phyloP scores from a whole-genome alignment of 2,888 invertebrate genomes.

The Stictocephala bisonia region DNA sequence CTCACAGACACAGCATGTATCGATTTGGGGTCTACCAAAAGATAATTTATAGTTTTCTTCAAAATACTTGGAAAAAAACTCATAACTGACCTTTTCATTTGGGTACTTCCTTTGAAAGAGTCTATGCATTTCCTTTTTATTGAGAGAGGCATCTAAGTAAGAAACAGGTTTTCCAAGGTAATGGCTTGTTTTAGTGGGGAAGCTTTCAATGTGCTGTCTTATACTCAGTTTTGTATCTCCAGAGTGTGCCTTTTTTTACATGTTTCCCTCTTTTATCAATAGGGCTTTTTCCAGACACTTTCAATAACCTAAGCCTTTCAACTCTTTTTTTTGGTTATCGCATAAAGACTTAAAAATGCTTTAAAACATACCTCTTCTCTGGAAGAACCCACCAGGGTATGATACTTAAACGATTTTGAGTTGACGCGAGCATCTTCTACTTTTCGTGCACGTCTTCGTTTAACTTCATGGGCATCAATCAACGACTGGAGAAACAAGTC shows the following conservation, averaged over 20 bases:
- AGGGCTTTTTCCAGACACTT: conserved; percentile 12
- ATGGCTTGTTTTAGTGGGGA: conserved; percentile 6
- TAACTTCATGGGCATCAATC: no score
- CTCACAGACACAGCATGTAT: conserved; percentile 48
- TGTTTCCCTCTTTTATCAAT: conserved; percentile 9
- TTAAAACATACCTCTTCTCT: conserved; percentile 36
- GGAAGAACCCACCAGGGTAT: no score
- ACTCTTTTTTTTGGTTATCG: conserved; percentile 17
- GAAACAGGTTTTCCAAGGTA: conserved; percentile 23
- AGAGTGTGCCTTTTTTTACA: background rate
- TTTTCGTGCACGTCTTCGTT: no score
- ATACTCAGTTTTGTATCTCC: background rate
- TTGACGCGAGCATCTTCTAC: no score
- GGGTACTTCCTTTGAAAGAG: conserved; percentile 17
- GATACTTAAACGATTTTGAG: no score
- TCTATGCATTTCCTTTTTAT: conserved; percentile 13
- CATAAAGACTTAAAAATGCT: conserved; percentile 19
- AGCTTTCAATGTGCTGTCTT: conserved; percentile 24
- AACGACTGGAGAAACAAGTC: no score
- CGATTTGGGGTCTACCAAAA: conserved; percentile 51
- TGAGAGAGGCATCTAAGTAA: conserved; percentile 15
- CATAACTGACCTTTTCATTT: conserved; percentile 38
- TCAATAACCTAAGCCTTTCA: background rate
- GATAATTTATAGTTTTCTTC: conserved; percentile 52
- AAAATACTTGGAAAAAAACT: conserved; percentile 53